These are phyloP conservation scores for Galemys pyrenaicus DNA, from an alignment of 2,113 vertebrate genomes.

Conservation along the genomic window DNA sequence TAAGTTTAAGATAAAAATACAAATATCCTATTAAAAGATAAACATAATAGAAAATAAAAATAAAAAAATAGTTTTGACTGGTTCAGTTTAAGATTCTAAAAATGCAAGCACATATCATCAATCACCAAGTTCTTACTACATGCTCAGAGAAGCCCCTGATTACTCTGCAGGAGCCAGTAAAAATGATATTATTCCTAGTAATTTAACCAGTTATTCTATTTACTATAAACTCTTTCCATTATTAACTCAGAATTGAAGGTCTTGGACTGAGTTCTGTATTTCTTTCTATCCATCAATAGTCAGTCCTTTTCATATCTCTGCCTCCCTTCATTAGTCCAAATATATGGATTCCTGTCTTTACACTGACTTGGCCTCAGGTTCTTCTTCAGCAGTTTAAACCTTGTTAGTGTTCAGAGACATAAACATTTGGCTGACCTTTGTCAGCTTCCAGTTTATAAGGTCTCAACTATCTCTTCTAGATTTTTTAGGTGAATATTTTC, in stretches of 20 bases:
- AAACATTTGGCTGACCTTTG: neutral
- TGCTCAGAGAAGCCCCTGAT: neutral
- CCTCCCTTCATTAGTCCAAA: neutral
- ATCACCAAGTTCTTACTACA: neutral
- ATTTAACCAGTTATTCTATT: neutral
- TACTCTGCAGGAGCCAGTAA: neutral
- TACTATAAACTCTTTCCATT: neutral
- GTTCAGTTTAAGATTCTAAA: conserved; percentile 6
- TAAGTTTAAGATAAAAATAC: neutral
- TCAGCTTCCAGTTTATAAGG: neutral
- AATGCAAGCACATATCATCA: neutral
- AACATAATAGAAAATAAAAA: conserved; percentile 19
- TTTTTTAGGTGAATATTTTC: neutral
- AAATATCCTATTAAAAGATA: conserved; percentile 10
- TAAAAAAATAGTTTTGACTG: neutral
- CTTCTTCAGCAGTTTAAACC: neutral
- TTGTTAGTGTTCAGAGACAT: neutral
- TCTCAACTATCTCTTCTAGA: neutral
- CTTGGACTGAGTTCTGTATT: neutral
- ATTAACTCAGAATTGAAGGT: neutral
- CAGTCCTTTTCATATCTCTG: neutral
- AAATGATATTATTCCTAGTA: neutral
- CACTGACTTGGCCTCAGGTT: neutral
- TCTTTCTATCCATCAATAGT: neutral
- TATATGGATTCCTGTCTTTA: neutral